phyloP scores from a whole-genome alignment of 2,797 vertebrate species.

The Onychomys arenicola region DNA sequence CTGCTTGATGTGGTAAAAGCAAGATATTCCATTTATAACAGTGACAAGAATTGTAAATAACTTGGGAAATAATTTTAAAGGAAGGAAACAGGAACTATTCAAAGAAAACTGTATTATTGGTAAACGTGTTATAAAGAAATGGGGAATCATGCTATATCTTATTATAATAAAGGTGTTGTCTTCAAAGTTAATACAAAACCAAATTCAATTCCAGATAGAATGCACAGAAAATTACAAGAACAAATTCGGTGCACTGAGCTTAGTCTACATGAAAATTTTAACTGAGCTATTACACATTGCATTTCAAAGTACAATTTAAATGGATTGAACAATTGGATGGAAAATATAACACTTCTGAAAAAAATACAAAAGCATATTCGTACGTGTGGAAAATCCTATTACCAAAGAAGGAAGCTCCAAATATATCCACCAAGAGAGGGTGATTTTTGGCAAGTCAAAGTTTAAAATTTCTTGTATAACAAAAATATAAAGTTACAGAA shows the following conservation, averaged over 20 bases:
- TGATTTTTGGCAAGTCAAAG: neutral
- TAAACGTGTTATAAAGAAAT: constrained; percentile 35
- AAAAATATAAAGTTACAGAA: constrained; percentile 41
- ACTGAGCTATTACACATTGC: constrained; percentile 32
- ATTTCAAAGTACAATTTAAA: constrained; percentile 42
- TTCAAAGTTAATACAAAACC: constrained; percentile 47
- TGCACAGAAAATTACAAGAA: constrained; percentile 44
- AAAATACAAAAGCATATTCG: neutral
- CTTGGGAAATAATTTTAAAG: constrained; percentile 41
- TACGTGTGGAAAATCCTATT: neutral
- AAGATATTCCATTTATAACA: constrained; percentile 19
- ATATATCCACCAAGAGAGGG: neutral
- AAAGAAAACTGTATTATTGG: constrained; percentile 22
- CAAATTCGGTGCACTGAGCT: neutral
- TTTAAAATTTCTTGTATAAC: neutral
- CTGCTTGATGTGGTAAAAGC: constrained; percentile 25
- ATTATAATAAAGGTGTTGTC: constrained; percentile 39
- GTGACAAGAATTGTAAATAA: constrained; percentile 30
- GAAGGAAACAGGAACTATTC: constrained; percentile 19
- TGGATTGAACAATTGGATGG: constrained; percentile 23
- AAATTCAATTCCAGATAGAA: constrained; percentile 53
- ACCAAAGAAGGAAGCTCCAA: neutral
- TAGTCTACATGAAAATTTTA: constrained; percentile 52
- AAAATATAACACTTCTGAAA: constrained; percentile 37
- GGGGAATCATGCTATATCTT: neutral